These are phyloP conservation scores for Eulemur mongoz DNA, from an alignment of 2,797 vertebrate species.

Conservation along the genomic window DNA sequence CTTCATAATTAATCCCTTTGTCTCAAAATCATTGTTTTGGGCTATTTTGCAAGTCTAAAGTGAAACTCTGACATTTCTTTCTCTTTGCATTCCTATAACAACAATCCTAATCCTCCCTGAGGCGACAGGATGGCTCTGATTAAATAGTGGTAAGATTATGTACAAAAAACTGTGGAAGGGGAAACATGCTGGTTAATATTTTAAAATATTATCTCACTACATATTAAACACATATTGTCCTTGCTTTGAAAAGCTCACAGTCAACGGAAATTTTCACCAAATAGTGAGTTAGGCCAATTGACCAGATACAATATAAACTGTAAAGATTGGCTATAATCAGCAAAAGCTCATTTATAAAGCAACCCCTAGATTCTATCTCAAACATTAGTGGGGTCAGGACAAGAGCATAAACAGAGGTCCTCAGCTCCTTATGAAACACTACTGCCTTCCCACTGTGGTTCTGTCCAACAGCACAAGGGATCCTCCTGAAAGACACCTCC, in stretches of 20 bases:
- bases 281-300: background rate
- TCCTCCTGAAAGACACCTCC: background rate
- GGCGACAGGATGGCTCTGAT: background rate
- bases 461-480: background rate
- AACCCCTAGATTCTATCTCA: background rate
- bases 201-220: background rate
- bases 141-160: background rate
- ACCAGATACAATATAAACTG: background rate
- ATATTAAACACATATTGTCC: background rate
- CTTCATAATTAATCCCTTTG: background rate
- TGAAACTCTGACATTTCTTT: background rate
- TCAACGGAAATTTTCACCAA: background rate
- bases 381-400: background rate
- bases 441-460: background rate
- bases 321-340: background rate
- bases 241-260: background rate
- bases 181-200: background rate
- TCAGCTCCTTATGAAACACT: background rate
- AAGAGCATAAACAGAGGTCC: background rate
- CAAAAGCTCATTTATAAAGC: background rate
- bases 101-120: background rate
- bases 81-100: background rate
- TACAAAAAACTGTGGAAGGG: background rate
- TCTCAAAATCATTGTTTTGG: background rate
- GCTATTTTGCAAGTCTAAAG: conserved; percentile 22